phyloP scores from a whole-genome alignment of 1,140 invertebrate genomes.

The Palaemon carinicauda region DNA sequence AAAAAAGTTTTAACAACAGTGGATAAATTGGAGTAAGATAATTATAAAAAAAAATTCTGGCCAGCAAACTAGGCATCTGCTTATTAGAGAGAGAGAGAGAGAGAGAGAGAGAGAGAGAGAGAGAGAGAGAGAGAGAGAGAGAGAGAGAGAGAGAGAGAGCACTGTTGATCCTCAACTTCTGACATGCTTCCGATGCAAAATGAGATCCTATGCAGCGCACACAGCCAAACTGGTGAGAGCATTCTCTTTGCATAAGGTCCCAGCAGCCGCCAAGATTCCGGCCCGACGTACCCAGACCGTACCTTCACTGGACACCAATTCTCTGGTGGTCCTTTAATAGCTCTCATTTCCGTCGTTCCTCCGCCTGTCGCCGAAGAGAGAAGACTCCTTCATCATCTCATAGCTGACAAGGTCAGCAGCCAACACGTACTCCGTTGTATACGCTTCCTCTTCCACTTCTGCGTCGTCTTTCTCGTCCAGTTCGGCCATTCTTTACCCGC shows the following conservation, averaged over 20 bases:
- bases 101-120: neutral
- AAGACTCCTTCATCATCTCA: neutral
- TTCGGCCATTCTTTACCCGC: neutral
- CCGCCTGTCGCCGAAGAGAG: neutral
- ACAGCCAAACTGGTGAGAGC: conserved; percentile 32
- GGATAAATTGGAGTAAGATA: no score
- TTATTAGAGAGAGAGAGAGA: neutral
- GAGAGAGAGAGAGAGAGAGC: neutral
- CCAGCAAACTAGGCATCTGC: no score
- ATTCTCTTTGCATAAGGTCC: conserved; percentile 44
- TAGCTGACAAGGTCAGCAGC: neutral
- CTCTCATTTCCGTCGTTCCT: neutral
- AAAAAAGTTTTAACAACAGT: no score
- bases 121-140: neutral
- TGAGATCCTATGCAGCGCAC: conserved; percentile 41
- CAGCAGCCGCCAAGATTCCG: conserved; percentile 16
- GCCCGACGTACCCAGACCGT: conserved; percentile 12
- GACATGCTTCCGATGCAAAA: conserved; percentile 35
- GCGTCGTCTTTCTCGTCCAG: neutral
- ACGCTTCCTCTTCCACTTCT: neutral
- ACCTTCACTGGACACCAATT: neutral
- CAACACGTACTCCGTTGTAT: neutral
- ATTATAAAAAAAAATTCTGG: no score
- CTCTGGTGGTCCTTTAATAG: neutral
- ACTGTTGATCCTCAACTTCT: neutral